These are phyloP conservation scores for Pachycephus smyrnensis DNA, from an alignment of 2,888 invertebrate genomes.

Conservation along the genomic window DNA sequence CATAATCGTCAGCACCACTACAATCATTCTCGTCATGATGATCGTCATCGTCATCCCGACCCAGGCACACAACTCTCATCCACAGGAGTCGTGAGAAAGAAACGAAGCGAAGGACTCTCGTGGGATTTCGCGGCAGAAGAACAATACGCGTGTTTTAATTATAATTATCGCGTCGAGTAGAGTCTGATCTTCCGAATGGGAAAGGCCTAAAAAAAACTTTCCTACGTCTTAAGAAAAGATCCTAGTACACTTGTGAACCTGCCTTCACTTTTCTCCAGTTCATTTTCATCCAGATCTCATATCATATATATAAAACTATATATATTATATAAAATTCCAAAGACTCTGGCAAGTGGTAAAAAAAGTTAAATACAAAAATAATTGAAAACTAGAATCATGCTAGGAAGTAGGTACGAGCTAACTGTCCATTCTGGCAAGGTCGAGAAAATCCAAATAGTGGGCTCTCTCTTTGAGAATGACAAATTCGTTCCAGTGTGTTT, in stretches of 20 bases:
- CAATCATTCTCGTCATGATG: no score
- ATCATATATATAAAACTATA: background rate
- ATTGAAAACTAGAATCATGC: background rate
- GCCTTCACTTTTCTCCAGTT: background rate
- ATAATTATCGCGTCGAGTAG: conserved; percentile 55
- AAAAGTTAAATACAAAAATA: background rate
- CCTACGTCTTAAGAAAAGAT: no score
- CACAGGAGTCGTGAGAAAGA: conserved; percentile 42
- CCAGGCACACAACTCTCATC: no score
- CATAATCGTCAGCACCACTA: no score
- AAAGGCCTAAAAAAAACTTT: no score
- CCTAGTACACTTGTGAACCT: background rate
- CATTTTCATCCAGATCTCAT: background rate
- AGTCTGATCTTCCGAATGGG: conserved; percentile 32
- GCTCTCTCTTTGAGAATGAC: background rate
- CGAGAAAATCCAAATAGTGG: conserved; percentile 3
- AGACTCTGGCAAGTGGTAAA: background rate
- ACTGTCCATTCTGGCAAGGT: conserved; percentile 1
- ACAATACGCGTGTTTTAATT: conserved; percentile 61
- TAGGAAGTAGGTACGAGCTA: background rate
- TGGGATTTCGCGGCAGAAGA: conserved; percentile 42
- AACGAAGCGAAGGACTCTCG: conserved; percentile 41
- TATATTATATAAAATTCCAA: background rate
- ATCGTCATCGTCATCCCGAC: no score
- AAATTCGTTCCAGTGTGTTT: conserved; percentile 3